Evolutionary conservation across 2,888 invertebrate genomes (phyloP).

Genomic region (Myopa testacea): DNA sequence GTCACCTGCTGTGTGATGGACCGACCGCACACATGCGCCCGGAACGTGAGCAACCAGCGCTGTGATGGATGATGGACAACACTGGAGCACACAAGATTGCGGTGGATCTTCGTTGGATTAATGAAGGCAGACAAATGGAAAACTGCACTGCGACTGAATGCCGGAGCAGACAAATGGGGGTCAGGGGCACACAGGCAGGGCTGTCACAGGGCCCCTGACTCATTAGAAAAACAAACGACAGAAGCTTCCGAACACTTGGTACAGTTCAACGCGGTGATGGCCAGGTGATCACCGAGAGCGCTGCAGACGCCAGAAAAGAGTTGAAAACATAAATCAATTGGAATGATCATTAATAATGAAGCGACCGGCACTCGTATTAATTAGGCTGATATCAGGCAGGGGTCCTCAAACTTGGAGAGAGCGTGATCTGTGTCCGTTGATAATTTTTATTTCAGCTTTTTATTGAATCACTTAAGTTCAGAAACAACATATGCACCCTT

Average conservation of each 20-base stretch:
- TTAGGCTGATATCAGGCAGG: conserved; percentile 11
- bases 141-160: conserved; percentile 3
- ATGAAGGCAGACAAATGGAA: conserved; percentile 1
- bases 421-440: not conserved
- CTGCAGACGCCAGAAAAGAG: conserved; percentile 15
- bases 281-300: conserved; percentile 12
- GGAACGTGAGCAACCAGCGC: not conserved
- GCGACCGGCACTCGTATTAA: not conserved
- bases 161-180: not conserved
- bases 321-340: conserved; percentile 26
- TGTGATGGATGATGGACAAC: conserved; percentile 32
- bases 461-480: too few relatives aligned
- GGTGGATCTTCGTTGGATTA: conserved; percentile 17
- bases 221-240: conserved; percentile 37
- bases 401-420: conserved; percentile 13
- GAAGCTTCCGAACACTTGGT: conserved; percentile 33
- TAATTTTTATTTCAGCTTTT: too few relatives aligned
- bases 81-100: conserved; percentile 12
- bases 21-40: conserved; percentile 52
- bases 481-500: too few relatives aligned
- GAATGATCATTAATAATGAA: conserved; percentile 24
- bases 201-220: not conserved
- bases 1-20: conserved; percentile 58
- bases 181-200: not conserved
- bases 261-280: conserved; percentile 24